phyloP scores from a whole-genome alignment of 2,797 vertebrate genomes.

The Furcifer pardalis region DNA sequence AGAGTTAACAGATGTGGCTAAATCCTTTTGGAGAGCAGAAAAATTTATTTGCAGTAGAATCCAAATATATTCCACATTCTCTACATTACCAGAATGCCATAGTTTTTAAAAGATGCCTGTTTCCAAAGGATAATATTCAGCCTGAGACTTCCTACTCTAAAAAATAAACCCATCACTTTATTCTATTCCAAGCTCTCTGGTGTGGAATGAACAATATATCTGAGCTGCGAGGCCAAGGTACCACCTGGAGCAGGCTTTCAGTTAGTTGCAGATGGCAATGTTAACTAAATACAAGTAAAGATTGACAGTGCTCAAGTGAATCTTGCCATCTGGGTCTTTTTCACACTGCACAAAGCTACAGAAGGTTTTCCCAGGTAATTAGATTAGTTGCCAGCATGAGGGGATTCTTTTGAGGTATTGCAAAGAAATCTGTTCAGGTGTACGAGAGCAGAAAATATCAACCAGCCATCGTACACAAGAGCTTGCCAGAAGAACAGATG shows the following conservation, averaged over 20 bases:
- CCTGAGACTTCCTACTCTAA: neutral
- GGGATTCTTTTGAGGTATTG: neutral
- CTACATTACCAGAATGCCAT: neutral
- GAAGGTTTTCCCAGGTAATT: conserved; percentile 7
- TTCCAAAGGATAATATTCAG: neutral
- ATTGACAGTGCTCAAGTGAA: neutral
- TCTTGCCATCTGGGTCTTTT: conserved; percentile 17
- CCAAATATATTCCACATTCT: neutral
- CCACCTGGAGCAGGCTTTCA: conserved; percentile 17
- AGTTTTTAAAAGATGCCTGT: neutral
- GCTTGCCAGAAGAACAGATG: conserved; percentile 23
- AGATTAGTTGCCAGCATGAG: conserved; percentile 5
- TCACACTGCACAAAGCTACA: neutral
- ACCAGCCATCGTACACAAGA: neutral
- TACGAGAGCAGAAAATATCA: neutral
- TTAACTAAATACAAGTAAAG: conserved; percentile 1
- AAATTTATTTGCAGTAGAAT: neutral
- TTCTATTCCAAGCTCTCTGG: neutral
- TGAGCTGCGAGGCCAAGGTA: neutral
- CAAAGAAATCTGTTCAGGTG: conserved; percentile 17
- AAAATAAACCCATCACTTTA: neutral
- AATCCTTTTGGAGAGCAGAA: neutral
- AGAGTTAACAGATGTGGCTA: neutral
- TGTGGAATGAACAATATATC: neutral
- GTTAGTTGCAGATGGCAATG: neutral